Percentiles rank a stretch among this genome's conserved stretches.
Evolutionary conservation across 2,113 vertebrate species (phyloP).

Genomic region (Sapajus apella): DNA sequence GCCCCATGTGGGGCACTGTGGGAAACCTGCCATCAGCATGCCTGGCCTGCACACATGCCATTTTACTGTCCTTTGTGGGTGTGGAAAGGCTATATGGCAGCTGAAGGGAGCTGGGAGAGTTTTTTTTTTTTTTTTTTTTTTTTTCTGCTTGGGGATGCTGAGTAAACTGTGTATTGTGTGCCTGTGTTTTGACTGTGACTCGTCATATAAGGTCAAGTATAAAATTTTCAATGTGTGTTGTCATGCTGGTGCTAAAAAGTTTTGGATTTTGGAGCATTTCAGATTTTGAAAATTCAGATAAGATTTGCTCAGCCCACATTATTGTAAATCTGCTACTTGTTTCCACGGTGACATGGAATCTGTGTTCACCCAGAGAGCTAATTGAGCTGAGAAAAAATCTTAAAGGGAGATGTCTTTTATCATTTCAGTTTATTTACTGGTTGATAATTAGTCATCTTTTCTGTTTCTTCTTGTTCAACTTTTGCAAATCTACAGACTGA

Average conservation of each 20-base stretch:
- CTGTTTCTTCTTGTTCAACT: conserved; percentile 1
- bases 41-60: background rate
- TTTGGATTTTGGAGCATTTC: background rate
- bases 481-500: conserved; percentile 8
- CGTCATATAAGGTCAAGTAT: background rate
- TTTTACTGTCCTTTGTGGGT: background rate
- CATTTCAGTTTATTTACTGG: background rate
- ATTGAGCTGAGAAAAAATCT: background rate
- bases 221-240: background rate
- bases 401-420: background rate
- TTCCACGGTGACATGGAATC: background rate
- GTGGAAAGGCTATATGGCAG: background rate
- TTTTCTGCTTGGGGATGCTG: background rate
- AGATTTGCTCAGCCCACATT: background rate
- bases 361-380: background rate
- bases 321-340: background rate
- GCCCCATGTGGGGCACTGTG: background rate
- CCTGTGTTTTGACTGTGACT: background rate
- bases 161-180: background rate
- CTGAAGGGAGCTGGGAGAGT: background rate
- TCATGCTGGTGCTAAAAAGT: background rate
- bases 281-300: background rate
- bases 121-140: background rate
- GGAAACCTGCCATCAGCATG: background rate
- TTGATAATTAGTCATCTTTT: background rate